Evolutionary conservation across 2,888 invertebrate species (phyloP), one percentile per base, ranked within the genome.

Genomic region (Lapara coniferarum): DNA sequence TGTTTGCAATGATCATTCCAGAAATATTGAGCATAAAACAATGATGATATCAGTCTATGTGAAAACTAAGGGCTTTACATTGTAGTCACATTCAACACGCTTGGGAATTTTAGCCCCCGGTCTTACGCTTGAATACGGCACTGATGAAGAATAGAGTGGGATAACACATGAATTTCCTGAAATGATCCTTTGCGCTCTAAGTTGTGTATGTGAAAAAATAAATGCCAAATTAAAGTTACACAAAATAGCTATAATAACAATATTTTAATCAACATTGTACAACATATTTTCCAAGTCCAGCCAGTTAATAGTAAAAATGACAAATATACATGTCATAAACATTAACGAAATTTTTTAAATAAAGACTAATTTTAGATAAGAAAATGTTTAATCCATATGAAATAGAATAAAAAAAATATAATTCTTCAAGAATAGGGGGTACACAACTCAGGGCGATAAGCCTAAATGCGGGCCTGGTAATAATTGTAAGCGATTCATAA

Each of bases 401-500:
- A 4, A 0, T 53, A 7, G 6, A 14, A 53, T 16, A 53, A 53
- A 53, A 7, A 7, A 7, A n/a, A 16, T n/a, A 37, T 37, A 37
- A 7, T 37, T 25, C 25, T 25, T 37, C 1, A 37, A 37, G 37
- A 37, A 7, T 37, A 6, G 37, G 37, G 37, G 37, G 37, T 37
- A 59, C 63, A 63, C 63, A 49, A 63, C 63, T 16, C 16, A 63
- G 49, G 25, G 46, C 12, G 46, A 12, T 46, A 46, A 44, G 16
- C 12, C 63, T 63, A 63, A 63, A 63, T 63, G 63, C 63, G 49
- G 49, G 63, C 49, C 63, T 63, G 63, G 63, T 63, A 63, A 37
- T 58, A 58, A 63, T 63, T 63, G 63, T 63, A 63, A 63, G 63
- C 49, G 46, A 49, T 63, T 63, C 46, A 49, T 63, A 63, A 63